A percentile compares a stretch with the other conserved stretches of the same genome.
These are phyloP conservation scores for Thereva nobilitata DNA, from an alignment of 2,888 invertebrate species.

Conservation along the genomic window DNA sequence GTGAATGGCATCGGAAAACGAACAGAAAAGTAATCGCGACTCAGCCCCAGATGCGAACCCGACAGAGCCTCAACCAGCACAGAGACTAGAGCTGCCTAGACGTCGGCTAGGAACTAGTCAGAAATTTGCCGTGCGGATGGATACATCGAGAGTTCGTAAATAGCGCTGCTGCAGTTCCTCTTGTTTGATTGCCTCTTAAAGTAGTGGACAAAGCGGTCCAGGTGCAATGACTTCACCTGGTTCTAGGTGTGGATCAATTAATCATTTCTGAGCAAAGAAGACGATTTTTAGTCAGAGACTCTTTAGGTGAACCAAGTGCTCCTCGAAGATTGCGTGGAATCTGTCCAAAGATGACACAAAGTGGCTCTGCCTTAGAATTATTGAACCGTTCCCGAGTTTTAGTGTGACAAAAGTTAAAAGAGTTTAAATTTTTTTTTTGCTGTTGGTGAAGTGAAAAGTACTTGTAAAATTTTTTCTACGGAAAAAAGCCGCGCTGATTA, in stretches of 20 bases:
- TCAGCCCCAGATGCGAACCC: neutral
- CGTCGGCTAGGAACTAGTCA: constrained; percentile 19
- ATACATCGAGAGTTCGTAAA: constrained; percentile 10
- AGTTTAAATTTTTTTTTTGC: too few relatives aligned
- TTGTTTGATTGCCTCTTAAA: neutral
- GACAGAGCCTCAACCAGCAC: neutral
- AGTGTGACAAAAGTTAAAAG: too few relatives aligned
- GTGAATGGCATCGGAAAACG: constrained; percentile 23
- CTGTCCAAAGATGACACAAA: too few relatives aligned
- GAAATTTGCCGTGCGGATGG: constrained; percentile 22
- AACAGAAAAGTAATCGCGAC: constrained; percentile 28
- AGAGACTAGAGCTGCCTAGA: constrained; percentile 6
- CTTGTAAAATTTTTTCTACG: too few relatives aligned
- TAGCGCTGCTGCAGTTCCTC: neutral
- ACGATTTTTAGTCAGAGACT: neutral
- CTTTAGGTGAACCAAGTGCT: neutral
- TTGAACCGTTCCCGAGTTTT: too few relatives aligned
- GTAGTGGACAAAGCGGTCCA: constrained; percentile 6
- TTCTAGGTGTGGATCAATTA: constrained; percentile 17
- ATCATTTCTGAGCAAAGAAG: neutral
- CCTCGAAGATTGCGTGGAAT: too few relatives aligned
- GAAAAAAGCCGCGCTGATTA: too few relatives aligned
- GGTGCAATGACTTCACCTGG: constrained; percentile 26
- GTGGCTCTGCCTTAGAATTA: too few relatives aligned
- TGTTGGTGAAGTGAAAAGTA: too few relatives aligned